Evolutionary conservation across 53 echinoderm and acorn worm species (phyloP).

Genomic region (Luidia sarsii): DNA sequence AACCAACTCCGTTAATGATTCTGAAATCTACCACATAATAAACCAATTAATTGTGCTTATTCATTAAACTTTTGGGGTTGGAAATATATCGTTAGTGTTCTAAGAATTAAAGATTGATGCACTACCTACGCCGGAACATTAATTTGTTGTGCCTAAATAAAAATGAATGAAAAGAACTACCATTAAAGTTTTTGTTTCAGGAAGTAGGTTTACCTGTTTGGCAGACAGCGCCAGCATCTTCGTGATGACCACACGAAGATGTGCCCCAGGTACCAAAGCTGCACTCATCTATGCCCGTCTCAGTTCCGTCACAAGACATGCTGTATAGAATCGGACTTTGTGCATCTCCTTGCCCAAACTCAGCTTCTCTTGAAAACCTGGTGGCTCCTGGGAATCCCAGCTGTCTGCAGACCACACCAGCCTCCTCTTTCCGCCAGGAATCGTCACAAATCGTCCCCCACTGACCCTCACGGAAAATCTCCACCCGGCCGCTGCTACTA

Average conservation of each 20-base stretch:
- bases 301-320: slow-evolving; percentile 37
- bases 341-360: slow-evolving; percentile 45
- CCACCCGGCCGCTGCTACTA: slow-evolving; percentile 53
- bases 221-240: slow-evolving; percentile 68
- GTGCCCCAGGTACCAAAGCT: neutral
- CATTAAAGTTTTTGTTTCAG: too few relatives aligned
- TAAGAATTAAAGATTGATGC: too few relatives aligned
- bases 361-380: neutral
- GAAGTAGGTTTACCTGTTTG: too few relatives aligned
- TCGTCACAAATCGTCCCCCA: slow-evolving; percentile 71
- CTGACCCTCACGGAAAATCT: slow-evolving; percentile 24
- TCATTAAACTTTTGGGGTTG: too few relatives aligned
- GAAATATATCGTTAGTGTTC: too few relatives aligned
- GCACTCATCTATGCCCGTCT: slow-evolving; percentile 46
- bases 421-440: neutral
- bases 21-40: too few relatives aligned
- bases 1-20: too few relatives aligned
- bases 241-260: slow-evolving; percentile 52
- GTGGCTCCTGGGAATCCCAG: slow-evolving; percentile 47
- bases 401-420: slow-evolving; percentile 62
- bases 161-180: too few relatives aligned
- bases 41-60: too few relatives aligned
- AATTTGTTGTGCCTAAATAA: too few relatives aligned
- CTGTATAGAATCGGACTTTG: slow-evolving; percentile 34
- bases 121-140: too few relatives aligned